Percentiles rank a stretch among this genome's conserved stretches.
These are phyloP conservation scores for Diplosoma virens DNA, from an alignment of 23 tunicate species.

Conservation along the genomic window DNA sequence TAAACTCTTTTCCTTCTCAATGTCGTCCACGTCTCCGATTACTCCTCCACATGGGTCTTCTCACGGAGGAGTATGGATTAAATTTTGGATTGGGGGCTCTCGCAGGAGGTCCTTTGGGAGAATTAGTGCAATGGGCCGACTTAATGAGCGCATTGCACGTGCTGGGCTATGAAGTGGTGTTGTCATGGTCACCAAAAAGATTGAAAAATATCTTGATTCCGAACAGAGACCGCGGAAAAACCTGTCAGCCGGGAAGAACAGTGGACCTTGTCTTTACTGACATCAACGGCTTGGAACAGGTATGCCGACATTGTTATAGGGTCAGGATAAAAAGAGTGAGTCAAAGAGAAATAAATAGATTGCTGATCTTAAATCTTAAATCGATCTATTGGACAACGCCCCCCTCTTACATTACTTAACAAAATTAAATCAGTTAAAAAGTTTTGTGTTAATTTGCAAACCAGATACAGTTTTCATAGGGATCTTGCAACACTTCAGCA, in stretches of 20 bases:
- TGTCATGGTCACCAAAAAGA: conserved; percentile 85
- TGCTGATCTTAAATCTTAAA: no score
- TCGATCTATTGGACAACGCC: no score
- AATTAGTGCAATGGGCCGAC: conserved; percentile 95
- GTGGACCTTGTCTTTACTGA: conserved; percentile 87
- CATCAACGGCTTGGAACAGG: conserved; percentile 72
- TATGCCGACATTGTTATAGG: neutral
- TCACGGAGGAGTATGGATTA: conserved; percentile 69
- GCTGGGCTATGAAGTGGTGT: conserved; percentile 78
- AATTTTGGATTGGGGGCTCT: conserved; percentile 85
- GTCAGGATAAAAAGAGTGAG: no score
- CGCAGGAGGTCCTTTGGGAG: conserved; percentile 89
- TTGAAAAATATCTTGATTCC: conserved; percentile 37
- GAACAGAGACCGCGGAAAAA: neutral
- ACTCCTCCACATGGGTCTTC: conserved; percentile 85
- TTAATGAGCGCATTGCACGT: conserved; percentile 48
- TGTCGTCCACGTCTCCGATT: conserved; percentile 36
- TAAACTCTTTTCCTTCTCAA: no score
- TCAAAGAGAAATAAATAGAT: no score
- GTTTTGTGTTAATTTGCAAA: no score
- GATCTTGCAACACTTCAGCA: no score
- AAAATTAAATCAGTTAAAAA: no score
- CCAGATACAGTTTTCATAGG: no score
- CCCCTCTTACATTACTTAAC: no score
- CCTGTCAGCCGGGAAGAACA: conserved; percentile 51